Evolutionary conservation across 2,113 vertebrate species (phyloP).

Genomic region (Trematocara unimaculatum): DNA sequence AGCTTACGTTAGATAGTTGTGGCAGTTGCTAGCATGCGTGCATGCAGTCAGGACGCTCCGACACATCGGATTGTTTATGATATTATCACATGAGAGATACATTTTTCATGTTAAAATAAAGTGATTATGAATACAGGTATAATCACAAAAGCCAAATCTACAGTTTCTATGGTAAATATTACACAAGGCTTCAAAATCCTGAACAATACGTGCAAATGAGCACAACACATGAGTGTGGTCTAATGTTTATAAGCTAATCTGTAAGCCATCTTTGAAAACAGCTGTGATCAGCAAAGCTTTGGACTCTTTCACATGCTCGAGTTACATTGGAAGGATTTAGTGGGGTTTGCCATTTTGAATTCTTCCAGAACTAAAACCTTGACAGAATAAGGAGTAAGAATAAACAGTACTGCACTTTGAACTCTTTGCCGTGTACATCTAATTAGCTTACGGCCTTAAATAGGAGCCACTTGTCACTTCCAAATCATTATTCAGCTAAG

Average conservation of each 20-base stretch:
- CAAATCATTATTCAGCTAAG: neutral
- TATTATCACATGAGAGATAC: neutral
- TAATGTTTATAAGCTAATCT: neutral
- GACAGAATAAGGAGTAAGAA: neutral
- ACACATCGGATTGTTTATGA: neutral
- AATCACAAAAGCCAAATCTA: neutral
- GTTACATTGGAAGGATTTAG: neutral
- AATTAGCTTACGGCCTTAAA: neutral
- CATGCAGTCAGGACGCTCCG: fast-evolving
- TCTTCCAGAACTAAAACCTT: neutral
- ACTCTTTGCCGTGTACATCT: neutral
- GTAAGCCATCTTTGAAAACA: neutral
- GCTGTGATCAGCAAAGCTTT: neutral
- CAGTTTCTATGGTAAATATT: neutral
- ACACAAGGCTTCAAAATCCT: neutral
- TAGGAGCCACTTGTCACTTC: neutral
- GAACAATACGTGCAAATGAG: neutral
- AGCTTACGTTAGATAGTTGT: too few species aligned
- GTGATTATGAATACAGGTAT: neutral
- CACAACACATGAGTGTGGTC: neutral
- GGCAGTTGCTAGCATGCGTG: too few species aligned
- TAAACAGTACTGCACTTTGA: neutral
- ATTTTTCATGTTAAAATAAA: neutral
- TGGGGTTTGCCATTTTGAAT: neutral
- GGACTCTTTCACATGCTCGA: neutral